Percentiles rank a stretch among this genome's conserved stretches.
phyloP scores from a whole-genome alignment of 2,797 vertebrate species.

The Gymnothorax javanicus region DNA sequence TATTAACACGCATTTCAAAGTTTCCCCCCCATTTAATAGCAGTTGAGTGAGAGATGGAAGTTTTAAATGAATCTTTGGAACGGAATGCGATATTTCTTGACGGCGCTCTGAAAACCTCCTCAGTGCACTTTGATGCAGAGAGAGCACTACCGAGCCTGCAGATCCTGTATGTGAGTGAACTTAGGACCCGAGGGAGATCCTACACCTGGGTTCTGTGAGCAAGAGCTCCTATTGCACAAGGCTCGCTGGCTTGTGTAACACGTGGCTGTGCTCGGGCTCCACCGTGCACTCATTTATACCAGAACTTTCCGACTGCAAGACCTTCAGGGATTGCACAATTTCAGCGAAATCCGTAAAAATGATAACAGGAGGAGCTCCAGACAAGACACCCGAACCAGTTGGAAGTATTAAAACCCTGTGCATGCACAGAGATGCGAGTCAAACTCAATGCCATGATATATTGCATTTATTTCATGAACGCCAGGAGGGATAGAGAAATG shows the following conservation, averaged over 20 bases:
- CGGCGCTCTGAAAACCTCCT: not conserved
- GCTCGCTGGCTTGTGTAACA: conserved; percentile 29
- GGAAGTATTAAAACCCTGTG: not conserved
- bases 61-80: not conserved
- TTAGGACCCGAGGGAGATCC: conserved; percentile 23
- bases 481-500: not conserved
- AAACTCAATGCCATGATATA: no score
- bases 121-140: not conserved
- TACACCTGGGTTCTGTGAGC: conserved; percentile 31
- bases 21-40: not conserved
- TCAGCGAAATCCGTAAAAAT: conserved; percentile 4
- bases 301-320: conserved; percentile 31
- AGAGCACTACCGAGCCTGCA: not conserved
- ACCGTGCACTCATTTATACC: conserved; percentile 10
- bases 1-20: not conserved
- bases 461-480: not conserved
- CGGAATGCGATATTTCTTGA: not conserved
- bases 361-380: not conserved
- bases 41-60: not conserved
- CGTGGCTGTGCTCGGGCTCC: conserved; percentile 14
- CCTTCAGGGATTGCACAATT: conserved; percentile 40
- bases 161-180: conserved; percentile 4
- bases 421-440: not conserved
- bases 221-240: conserved; percentile 36
- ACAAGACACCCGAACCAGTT: not conserved